Percentiles rank a stretch among this genome's conserved stretches.
Conservation (phyloP, 2,797 vertebrate genomes). For the Sternarchorhynchus goeldii region DNA sequence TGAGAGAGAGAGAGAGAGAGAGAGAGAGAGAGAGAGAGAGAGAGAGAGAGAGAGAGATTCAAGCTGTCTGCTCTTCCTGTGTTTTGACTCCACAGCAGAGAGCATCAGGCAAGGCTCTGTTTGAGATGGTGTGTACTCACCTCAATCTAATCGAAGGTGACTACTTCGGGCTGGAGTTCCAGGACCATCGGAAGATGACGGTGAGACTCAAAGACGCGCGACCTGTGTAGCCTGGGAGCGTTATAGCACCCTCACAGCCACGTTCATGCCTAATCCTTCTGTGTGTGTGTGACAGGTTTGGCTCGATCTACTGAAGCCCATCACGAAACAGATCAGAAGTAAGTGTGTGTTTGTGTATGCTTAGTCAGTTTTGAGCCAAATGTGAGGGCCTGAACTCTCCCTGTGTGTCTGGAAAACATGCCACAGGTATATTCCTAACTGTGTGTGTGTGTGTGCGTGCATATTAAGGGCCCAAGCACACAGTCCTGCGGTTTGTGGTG, state of each 20-base stretch:
- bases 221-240: background rate
- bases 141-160: constrained; percentile 96
- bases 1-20: too few relatives aligned
- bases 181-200: constrained; percentile 92
- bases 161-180: constrained; percentile 97
- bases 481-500: constrained; percentile 90
- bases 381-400: constrained; percentile 12
- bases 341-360: constrained; percentile 68
- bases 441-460: background rate
- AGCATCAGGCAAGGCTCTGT: constrained; percentile 89
- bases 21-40: background rate
- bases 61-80: constrained; percentile 11
- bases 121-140: constrained; percentile 92
- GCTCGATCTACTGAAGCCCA: constrained; percentile 96
- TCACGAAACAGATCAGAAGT: constrained; percentile 95
- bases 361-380: background rate
- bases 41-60: background rate
- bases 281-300: constrained; percentile 82
- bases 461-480: constrained; percentile 86
- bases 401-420: background rate
- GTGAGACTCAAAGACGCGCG: constrained; percentile 70
- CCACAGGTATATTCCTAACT: background rate
- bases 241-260: background rate
- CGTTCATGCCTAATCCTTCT: constrained; percentile 21
- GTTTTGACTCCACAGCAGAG: constrained; percentile 81